A percentile compares a stretch with the other conserved stretches of the same genome.
Conservation (phyloP, 2,113 vertebrate species). For the Brachionichthys hirsutus region DNA sequence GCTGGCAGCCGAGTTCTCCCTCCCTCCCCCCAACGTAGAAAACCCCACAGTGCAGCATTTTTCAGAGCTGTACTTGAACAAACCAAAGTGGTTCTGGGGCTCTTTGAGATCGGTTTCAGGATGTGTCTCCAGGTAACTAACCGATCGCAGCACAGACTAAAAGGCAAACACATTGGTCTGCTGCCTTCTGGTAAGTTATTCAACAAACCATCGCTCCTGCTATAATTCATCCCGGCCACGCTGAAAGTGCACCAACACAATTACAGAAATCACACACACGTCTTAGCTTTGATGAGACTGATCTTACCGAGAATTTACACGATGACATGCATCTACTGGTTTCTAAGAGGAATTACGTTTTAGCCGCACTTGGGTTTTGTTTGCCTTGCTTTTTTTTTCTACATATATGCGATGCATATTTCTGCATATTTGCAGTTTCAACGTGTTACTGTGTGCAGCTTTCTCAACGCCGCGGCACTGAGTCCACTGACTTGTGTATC, state of each 20-base stretch:
- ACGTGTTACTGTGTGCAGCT: conserved; percentile 2
- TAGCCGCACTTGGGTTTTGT: no score
- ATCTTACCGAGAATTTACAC: no score
- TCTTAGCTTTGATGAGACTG: no score
- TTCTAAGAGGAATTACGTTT: no score
- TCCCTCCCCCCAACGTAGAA: conserved; percentile 34
- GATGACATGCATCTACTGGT: no score
- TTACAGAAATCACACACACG: no score
- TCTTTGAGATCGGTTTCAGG: background rate
- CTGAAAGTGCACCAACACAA: no score
- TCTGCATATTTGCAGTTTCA: conserved; percentile 11
- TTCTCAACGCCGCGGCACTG: conserved; percentile 5
- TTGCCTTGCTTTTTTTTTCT: background rate
- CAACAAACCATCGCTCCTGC: background rate
- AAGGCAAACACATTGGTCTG: no score
- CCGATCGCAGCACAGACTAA: no score
- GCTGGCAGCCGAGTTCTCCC: conserved; percentile 51
- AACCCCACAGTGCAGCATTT: conserved; percentile 53
- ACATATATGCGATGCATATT: background rate
- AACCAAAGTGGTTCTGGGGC: conserved; percentile 16
- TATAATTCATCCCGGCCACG: no score
- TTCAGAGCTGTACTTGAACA: conserved; percentile 21
- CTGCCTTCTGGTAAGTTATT: no score
- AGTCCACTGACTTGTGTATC: conserved; percentile 33
- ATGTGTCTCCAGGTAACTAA: background rate